Base-by-base conservation (phyloP, 2,888 invertebrate species). In the Bhutanitis thaidina region DNA sequence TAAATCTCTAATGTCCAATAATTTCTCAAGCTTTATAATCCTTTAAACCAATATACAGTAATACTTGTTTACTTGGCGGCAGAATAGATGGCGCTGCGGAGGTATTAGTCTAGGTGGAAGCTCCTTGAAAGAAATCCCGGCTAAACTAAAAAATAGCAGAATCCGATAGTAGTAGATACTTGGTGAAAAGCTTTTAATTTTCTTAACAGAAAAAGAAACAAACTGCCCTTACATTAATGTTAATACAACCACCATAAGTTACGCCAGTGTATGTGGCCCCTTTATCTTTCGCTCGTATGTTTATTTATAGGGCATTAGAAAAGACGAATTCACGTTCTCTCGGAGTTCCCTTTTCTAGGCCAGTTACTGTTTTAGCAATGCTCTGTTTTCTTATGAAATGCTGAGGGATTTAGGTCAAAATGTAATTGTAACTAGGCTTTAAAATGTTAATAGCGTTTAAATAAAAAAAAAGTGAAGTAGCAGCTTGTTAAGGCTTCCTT, bases 301-400 rank as follows among this genome's bases (percentile, higher is more conserved):
- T 80, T 83, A 82, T 83, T 83, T 82, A 83, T 82, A 75, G 76
- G 70, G 77, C 78, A 80, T 81, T 81, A 82, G 69, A 77, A 76
- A 74, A 80, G 80, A 81, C 74, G 77, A 71, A 81, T 78, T 70
- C 72, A 53, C 67, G 65, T 70, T 68, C 61, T 64, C 67, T 54
- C 54, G 54, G 54, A 54, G 63, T 64, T 60, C 67, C 63, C 65
- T 67, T 67, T 67, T 67, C 64, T 64, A 55, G 64, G 59, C 59
- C 61, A 65, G 72, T 68, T 68, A 63, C 69, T 58, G 27, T 34
- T 41, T 54, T 41, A 39, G 47, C 47, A 50, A 52, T 50, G 45
- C 38, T 44, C 15, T 50, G 36, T 54, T 43, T 49, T 38, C 40
- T 35, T 47, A 35, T 13, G 36, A 36, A 53, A 34, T 14, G 16